These are phyloP conservation scores for Drosophila diplacantha DNA, from an alignment of 2,888 invertebrate species.

Conservation along the genomic window DNA sequence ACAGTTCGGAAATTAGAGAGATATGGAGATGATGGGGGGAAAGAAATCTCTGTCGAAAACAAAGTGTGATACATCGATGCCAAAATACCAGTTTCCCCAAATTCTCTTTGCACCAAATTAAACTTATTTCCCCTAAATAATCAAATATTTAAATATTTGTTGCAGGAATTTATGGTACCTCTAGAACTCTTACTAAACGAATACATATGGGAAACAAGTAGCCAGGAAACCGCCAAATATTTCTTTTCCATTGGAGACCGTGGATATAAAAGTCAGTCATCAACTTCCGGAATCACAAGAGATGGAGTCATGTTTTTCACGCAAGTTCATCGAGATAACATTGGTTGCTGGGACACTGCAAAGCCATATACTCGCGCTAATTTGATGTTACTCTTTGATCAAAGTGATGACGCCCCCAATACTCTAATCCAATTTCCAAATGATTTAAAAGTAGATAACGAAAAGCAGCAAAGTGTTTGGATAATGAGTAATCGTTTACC, in stretches of 20 bases:
- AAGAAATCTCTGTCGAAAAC: too few species aligned
- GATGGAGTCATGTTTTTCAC: constrained; percentile 87
- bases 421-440: constrained; percentile 86
- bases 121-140: neutral
- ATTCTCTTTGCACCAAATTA: too few species aligned
- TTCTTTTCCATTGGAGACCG: constrained; percentile 78
- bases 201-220: constrained; percentile 76
- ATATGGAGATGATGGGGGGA: too few species aligned
- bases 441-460: constrained; percentile 87
- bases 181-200: constrained; percentile 83
- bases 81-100: too few species aligned
- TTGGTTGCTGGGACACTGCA: constrained; percentile 89
- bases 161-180: constrained; percentile 84
- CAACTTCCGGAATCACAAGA: constrained; percentile 85
- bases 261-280: constrained; percentile 83
- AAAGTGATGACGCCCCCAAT: constrained; percentile 67
- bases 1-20: too few species aligned
- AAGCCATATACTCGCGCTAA: constrained; percentile 83
- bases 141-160: neutral
- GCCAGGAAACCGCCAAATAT: constrained; percentile 69
- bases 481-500: constrained; percentile 87
- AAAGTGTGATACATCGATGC: too few species aligned
- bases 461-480: constrained; percentile 84
- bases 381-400: constrained; percentile 77
- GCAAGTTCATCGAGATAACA: constrained; percentile 85